phyloP scores from a whole-genome alignment of 1,140 invertebrate genomes.

The Globodera ellingtonae region DNA sequence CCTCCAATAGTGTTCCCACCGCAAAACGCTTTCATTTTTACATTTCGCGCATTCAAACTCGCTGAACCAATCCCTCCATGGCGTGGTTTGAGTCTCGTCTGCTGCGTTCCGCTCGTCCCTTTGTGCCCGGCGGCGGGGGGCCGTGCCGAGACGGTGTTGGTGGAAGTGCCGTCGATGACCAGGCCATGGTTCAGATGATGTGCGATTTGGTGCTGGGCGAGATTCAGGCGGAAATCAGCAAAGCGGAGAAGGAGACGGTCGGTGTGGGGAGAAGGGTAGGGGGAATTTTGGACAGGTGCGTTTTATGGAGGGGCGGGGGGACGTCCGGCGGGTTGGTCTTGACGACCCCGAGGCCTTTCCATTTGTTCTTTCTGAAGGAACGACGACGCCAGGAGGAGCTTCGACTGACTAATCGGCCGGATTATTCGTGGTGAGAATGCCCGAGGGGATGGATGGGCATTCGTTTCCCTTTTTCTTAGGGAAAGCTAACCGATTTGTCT shows the following conservation, averaged over 20 bases:
- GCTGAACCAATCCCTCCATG: neutral
- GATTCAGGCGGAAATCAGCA: slow-evolving; percentile 19
- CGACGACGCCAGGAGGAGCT: slow-evolving; percentile 23
- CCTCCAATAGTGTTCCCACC: too few relatives aligned
- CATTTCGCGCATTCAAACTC: too few relatives aligned
- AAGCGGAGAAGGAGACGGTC: slow-evolving; percentile 15
- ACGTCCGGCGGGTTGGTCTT: neutral
- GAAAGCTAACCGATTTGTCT: too few relatives aligned
- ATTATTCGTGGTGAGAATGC: slow-evolving; percentile 14
- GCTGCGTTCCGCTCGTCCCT: slow-evolving; percentile 26
- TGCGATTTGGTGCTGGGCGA: slow-evolving; percentile 25
- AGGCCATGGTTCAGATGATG: slow-evolving; percentile 28
- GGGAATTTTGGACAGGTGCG: too few relatives aligned
- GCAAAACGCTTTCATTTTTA: too few relatives aligned
- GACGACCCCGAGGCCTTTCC: too few relatives aligned
- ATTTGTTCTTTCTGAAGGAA: neutral
- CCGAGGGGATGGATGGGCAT: too few relatives aligned
- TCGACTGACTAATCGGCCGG: slow-evolving; percentile 18
- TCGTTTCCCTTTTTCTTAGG: neutral
- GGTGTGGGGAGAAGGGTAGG: too few relatives aligned
- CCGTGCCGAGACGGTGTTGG: neutral
- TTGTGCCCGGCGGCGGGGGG: slow-evolving; percentile 1
- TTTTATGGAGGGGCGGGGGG: neutral
- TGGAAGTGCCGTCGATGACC: slow-evolving; percentile 9
- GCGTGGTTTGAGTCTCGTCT: slow-evolving; percentile 7